phyloP scores from a whole-genome alignment of 2,797 vertebrate genomes.

The Borostomias antarcticus region DNA sequence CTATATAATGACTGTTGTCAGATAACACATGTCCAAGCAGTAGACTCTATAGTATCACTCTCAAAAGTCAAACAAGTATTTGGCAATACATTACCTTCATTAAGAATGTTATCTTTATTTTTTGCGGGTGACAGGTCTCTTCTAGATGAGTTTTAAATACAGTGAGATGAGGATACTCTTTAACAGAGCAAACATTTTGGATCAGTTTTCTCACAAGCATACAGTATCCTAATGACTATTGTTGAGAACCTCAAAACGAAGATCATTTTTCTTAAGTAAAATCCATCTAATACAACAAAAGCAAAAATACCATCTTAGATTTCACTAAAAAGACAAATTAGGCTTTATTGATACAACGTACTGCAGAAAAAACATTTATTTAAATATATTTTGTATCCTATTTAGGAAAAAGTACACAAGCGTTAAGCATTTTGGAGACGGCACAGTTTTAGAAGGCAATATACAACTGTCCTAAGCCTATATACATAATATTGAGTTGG shows the following conservation, averaged over 20 bases:
- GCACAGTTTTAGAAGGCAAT: conserved; percentile 71
- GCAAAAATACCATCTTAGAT: conserved; percentile 78
- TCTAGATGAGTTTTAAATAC: conserved; percentile 67
- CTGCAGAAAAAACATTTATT: conserved; percentile 79
- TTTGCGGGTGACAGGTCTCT: conserved; percentile 63
- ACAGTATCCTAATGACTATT: conserved; percentile 56
- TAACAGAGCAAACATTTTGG: conserved; percentile 54
- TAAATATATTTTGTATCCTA: conserved; percentile 81
- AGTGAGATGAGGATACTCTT: conserved; percentile 63
- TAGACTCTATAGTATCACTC: conserved; percentile 53
- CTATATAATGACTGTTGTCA: conserved; percentile 70
- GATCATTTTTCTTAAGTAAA: conserved; percentile 67
- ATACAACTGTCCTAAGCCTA: conserved; percentile 71
- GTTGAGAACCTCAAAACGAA: conserved; percentile 52
- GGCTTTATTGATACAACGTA: conserved; percentile 83
- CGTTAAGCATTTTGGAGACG: conserved; percentile 74
- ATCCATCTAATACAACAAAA: conserved; percentile 76
- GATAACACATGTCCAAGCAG: conserved; percentile 70
- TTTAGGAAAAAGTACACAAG: conserved; percentile 81
- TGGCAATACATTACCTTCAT: conserved; percentile 75
- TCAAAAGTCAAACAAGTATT: conserved; percentile 71
- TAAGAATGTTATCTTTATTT: conserved; percentile 68
- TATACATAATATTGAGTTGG: conserved; percentile 75
- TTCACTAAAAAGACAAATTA: conserved; percentile 76
- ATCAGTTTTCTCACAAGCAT: conserved; percentile 62